phyloP scores from a whole-genome alignment of 2,797 vertebrate species.

The Phyllotis vaccarum region DNA sequence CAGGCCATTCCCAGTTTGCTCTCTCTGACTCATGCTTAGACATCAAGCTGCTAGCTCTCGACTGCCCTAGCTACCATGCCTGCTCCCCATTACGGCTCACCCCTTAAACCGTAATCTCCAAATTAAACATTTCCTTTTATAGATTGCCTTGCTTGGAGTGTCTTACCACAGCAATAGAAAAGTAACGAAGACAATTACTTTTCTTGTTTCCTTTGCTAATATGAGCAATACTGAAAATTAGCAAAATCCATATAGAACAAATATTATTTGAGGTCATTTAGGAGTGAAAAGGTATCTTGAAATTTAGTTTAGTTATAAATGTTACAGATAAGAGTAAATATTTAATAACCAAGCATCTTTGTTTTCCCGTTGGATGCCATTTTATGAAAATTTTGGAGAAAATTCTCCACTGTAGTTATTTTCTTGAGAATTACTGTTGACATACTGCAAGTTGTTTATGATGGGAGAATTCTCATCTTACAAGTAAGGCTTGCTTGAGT shows the following conservation, averaged over 20 bases:
- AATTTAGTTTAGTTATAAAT: not conserved
- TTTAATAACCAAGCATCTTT: conserved; percentile 30
- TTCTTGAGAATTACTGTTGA: conserved; percentile 44
- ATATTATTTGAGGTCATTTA: not conserved
- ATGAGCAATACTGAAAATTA: conserved; percentile 1
- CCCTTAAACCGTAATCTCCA: not conserved
- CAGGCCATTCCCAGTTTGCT: not conserved
- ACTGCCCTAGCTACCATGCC: not conserved
- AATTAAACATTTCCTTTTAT: not conserved
- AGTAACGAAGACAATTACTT: not conserved
- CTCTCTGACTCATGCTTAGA: not conserved
- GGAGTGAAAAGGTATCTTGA: not conserved
- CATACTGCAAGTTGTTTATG: not conserved
- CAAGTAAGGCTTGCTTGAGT: conserved; percentile 57
- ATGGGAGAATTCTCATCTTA: conserved; percentile 49
- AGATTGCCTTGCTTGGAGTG: not conserved
- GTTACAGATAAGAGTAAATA: not conserved
- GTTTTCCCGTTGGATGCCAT: not conserved
- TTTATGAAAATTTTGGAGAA: conserved; percentile 12
- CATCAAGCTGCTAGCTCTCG: not conserved
- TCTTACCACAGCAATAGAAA: not conserved
- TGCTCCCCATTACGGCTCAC: not conserved
- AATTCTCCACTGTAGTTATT: conserved; percentile 35
- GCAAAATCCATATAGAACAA: not conserved
- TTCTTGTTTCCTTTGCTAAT: conserved; percentile 27